Evolutionary conservation across 2,797 vertebrate species (phyloP), one percentile per base, ranked within the genome.

Genomic region (Mormyrops attenuatus): DNA sequence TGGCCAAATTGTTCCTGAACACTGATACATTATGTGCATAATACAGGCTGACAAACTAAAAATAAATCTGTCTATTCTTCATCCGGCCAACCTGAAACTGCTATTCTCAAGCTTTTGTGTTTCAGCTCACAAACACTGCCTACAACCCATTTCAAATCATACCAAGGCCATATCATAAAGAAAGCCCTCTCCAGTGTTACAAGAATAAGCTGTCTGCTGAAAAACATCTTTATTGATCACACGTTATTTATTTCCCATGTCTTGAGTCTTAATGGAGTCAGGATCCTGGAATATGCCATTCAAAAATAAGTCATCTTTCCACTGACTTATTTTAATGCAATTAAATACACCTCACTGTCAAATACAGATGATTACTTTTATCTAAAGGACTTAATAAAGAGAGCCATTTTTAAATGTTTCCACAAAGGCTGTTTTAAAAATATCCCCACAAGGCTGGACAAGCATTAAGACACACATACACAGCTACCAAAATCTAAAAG

Each of bases 1-100:
- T 89, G 69, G 50, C n/a, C 22, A 87, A 57, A 57, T 11, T 47
- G 55, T 69, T 66, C 38, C 38, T 44, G 57, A 63, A 66, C 87
- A 44, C 55, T 30, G 53, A 87, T 87, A 47, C 41, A 63, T 88
- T 69, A 88, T 26, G 57, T 88, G 69, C 55, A 66, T 38, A 66
- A 26, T 26, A 15, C n/a, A 50, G 57, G 41, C 55, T 38, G 34
- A 47, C 34, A 53, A 88, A 66, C 38, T 88, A 44, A 63, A 88
- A 88, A 47, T 88, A 88, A 88, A 87, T 34, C 52, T 44, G 57
- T 47, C 57, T 26, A 63, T 63, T 49, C 87, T 44, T 47, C 57
- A 38, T 66, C 63, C 49, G 30, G 4, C 53, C 80, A 52, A 85
- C 89, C 8, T 63, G 80, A 50, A 41, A 8, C 26, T 26, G 86